Evolutionary conservation across 2,113 vertebrate genomes (phyloP).

Genomic region (Caranx ignobilis): DNA sequence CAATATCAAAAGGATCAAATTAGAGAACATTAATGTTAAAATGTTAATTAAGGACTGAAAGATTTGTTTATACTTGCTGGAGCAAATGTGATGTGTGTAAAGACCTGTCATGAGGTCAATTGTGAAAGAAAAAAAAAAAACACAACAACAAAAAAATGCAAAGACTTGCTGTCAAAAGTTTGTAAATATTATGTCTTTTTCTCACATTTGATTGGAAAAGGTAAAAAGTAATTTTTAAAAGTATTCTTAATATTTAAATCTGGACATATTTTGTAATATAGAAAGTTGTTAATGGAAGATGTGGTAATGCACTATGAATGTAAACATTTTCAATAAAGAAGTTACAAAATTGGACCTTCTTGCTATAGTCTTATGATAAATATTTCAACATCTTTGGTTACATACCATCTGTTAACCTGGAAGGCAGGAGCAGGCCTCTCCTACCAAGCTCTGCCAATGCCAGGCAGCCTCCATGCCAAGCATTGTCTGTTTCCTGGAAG

Average conservation of each 20-base stretch:
- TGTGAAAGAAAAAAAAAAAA: slow-evolving; percentile 3
- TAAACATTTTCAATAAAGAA: slow-evolving; percentile 51
- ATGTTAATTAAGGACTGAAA: slow-evolving; percentile 58
- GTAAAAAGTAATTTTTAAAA: neutral
- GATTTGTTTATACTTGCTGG: neutral
- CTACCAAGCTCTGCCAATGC: slow-evolving; percentile 95
- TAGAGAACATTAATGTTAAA: slow-evolving; percentile 18
- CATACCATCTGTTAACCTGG: slow-evolving; percentile 91
- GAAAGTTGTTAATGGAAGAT: neutral
- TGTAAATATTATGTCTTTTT: slow-evolving; percentile 12
- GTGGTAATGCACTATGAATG: slow-evolving; percentile 37
- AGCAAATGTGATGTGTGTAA: neutral
- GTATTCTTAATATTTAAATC: slow-evolving; percentile 30
- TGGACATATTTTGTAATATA: slow-evolving; percentile 12
- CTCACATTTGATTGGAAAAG: slow-evolving; percentile 2
- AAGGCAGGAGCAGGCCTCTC: slow-evolving; percentile 93
- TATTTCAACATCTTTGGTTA: slow-evolving; percentile 37
- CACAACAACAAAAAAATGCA: slow-evolving; percentile 3
- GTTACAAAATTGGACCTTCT: neutral
- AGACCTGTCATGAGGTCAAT: slow-evolving; percentile 7
- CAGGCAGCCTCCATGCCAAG: slow-evolving; percentile 96
- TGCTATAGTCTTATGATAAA: neutral
- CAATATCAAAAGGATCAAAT: slow-evolving; percentile 28
- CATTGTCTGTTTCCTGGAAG: slow-evolving; percentile 93
- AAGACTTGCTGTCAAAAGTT: slow-evolving; percentile 5